Percentiles rank a stretch among this genome's conserved stretches.
Conservation (phyloP, 92 coral and sea anemone genomes). For the Micromussa lordhowensis region DNA sequence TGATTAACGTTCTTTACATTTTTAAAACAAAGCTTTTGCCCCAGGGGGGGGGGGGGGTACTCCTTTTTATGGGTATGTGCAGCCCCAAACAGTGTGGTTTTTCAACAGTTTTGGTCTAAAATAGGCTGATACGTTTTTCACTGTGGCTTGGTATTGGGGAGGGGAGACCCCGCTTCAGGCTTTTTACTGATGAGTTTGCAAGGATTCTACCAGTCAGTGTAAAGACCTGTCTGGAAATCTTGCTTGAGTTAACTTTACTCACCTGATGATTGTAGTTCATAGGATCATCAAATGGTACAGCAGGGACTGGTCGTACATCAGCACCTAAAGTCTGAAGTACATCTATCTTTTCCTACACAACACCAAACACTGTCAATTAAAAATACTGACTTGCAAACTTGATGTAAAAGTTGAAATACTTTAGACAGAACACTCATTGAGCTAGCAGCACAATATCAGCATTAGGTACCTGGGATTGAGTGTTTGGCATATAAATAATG, state of each 20-base stretch:
- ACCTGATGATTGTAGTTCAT: slow-evolving; percentile 97
- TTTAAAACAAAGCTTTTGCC: no score
- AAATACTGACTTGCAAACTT: background rate
- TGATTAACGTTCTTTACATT: no score
- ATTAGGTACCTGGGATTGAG: slow-evolving; percentile 88
- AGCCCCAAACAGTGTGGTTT: no score
- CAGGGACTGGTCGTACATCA: slow-evolving; percentile 91
- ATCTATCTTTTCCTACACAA: slow-evolving; percentile 90
- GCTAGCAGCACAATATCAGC: background rate
- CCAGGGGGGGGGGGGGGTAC: no score
- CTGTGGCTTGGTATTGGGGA: no score
- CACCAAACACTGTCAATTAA: background rate
- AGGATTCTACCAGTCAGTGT: no score
- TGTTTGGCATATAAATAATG: slow-evolving; percentile 95
- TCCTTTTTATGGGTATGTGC: no score
- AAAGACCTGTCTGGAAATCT: no score
- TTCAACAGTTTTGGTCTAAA: no score
- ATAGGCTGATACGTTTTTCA: no score
- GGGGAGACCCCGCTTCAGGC: no score
- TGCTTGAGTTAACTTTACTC: background rate
- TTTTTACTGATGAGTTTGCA: no score
- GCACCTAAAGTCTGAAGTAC: slow-evolving; percentile 89
- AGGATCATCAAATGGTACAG: slow-evolving; percentile 90
- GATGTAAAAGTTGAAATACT: background rate
- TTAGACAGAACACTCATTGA: background rate